phyloP scores from a whole-genome alignment of 2,797 vertebrate species.

The Phataginus tricuspis region DNA sequence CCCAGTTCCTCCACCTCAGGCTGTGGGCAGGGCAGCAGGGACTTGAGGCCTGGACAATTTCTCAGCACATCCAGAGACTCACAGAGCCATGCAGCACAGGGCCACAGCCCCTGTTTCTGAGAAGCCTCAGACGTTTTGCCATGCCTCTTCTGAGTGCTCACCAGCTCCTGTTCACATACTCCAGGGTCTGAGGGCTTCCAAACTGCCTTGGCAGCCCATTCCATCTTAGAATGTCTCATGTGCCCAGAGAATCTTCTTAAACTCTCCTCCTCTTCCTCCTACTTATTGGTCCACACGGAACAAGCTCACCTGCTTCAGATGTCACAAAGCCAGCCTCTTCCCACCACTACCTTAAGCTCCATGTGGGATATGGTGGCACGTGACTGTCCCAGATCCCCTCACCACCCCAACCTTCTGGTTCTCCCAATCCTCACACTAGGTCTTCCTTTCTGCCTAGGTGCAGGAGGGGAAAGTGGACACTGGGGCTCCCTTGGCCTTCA shows the following conservation, averaged over 20 bases:
- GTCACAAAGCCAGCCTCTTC: neutral
- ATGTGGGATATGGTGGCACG: neutral
- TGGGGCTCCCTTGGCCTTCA: neutral
- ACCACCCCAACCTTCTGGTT: neutral
- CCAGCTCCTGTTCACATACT: neutral
- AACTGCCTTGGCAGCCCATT: neutral
- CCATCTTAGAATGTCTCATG: neutral
- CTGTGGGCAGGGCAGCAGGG: neutral
- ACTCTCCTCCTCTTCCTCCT: neutral
- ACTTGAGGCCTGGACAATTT: neutral
- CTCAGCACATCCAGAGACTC: neutral
- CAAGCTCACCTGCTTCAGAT: neutral
- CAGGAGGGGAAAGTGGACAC: neutral
- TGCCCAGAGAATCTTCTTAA: neutral
- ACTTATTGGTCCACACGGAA: neutral
- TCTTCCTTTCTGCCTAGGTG: neutral
- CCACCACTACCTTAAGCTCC: neutral
- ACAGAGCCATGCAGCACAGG: accelerated
- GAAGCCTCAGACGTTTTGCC: neutral
- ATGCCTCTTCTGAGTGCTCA: neutral
- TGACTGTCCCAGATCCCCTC: neutral
- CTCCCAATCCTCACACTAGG: neutral
- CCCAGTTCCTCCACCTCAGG: neutral
- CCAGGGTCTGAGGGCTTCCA: neutral
- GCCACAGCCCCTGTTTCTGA: neutral